Base-by-base conservation (phyloP, 2,113 vertebrate genomes). In the Mola mola region DNA sequence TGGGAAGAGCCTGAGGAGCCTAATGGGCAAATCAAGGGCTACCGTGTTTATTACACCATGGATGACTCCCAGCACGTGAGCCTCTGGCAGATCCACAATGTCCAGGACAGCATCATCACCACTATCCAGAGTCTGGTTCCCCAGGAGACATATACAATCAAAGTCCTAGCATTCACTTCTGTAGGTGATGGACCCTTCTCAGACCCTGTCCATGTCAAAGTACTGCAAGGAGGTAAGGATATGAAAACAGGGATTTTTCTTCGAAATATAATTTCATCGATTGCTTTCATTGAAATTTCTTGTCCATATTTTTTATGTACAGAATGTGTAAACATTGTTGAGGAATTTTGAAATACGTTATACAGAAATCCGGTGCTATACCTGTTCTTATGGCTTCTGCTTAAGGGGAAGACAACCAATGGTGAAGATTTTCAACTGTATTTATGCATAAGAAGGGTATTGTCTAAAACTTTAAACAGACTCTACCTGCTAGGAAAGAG, bases 1-100 rank as follows among this genome's bases (percentile, higher is more conserved):
- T 99, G 97, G 97, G 96, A 98, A 25, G 96, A 99, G 16, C 97
- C 97, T 0, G 96, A 98, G 88, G 97, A 99, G 77, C 97, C 97
- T 62, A 99, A 99, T 0, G 97, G 97, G 24, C 94, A 98, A 79
- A 96, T 99, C 81, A 95, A 96, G 0, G 97, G 97, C 13, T 99
- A 99, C 84, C 89, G 97, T 0, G 92, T 99, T 7, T 99, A 98
- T 48, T 99, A 98, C 62, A 98, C 96, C 77, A 98, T 97, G 96
- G 96, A 98, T 21, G 92, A 95, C 0, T 93, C 94, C 1, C 94
- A 94, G 48, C 91, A 95, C 0, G 96, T 98, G 85, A 95, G 89
- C 87, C 92, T 91, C 72, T 98, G 97, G 97, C 94, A 95, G 86
- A 98, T 98, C 64, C 95, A 98, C 85, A 98, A 98, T 0, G 95